Evolutionary conservation across 2,797 vertebrate species (phyloP).

Genomic region (Chromis chromis): DNA sequence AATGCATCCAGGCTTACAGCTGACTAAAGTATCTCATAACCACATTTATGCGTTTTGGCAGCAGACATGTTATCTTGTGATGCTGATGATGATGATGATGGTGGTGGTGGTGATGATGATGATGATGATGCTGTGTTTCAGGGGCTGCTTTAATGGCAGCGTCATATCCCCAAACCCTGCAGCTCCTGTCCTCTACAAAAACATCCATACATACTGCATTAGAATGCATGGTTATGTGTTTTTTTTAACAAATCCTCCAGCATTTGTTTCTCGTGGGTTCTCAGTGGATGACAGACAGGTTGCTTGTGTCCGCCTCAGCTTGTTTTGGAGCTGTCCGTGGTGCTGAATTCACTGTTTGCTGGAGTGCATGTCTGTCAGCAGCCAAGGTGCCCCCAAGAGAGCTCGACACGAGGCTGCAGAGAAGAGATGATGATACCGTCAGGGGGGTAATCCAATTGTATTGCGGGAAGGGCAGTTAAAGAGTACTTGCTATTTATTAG

Average conservation of each 20-base stretch:
- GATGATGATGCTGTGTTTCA: slow-evolving; percentile 7
- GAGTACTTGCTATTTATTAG: slow-evolving; percentile 70
- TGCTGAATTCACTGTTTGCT: slow-evolving; percentile 69
- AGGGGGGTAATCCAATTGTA: slow-evolving; percentile 68
- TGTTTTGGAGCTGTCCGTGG: slow-evolving; percentile 72
- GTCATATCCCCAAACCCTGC: slow-evolving; percentile 16
- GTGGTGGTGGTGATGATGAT: not conserved
- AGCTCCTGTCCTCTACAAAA: slow-evolving; percentile 19
- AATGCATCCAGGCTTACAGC: slow-evolving; percentile 50
- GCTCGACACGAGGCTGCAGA: slow-evolving; percentile 50
- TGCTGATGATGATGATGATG: slow-evolving; percentile 1
- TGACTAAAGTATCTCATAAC: slow-evolving; percentile 7
- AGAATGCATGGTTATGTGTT: not conserved
- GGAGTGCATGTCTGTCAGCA: slow-evolving; percentile 62
- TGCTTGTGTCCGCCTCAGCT: slow-evolving; percentile 14
- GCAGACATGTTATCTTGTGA: slow-evolving; percentile 9
- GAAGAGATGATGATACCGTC: slow-evolving; percentile 53
- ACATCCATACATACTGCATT: not conserved
- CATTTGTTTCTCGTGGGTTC: slow-evolving; percentile 10
- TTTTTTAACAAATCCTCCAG: not conserved
- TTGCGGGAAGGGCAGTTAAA: slow-evolving; percentile 39
- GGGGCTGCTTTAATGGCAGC: slow-evolving; percentile 6
- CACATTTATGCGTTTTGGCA: slow-evolving; percentile 5
- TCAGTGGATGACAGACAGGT: slow-evolving; percentile 34
- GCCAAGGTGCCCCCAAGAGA: slow-evolving; percentile 73